Base-by-base conservation (phyloP, 2,797 vertebrate genomes). In the Amblyraja radiata region DNA sequence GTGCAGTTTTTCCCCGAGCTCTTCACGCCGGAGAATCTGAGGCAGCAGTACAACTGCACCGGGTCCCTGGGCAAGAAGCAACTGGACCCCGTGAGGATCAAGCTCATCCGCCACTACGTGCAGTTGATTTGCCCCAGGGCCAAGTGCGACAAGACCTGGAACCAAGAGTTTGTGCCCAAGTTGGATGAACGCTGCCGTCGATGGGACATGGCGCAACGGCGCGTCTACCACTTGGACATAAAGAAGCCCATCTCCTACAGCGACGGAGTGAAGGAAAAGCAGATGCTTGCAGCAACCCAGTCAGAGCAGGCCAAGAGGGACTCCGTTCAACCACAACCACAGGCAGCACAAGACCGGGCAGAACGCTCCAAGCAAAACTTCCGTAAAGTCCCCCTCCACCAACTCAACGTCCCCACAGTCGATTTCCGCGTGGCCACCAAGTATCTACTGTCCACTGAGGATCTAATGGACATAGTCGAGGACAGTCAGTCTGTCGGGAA, bases 1-100 rank as follows among this genome's bases (percentile, higher is more conserved):
- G 99, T 99, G 94, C 98, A 98, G 58, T 97, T 99, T 95, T 99
- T 99, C 95, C 98, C 98, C 0, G 99, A 99, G 95, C 97, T 99
- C 78, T 99, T 99, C 94, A 99, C 98, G 32, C 98, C 97, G 0
- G 98, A 99, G 95, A 99, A 99, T 94, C 94, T 97, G 78, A 96
- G 98, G 74, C 99, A 99, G 95, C 97, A 98, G 96, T 99, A 99
- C 96, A 99, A 99, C 96, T 99, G 98, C 95, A 99, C 98, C 0
- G 99, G 98, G 18, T 99, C 99, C 11, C 97, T 99, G 21, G 99
- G 99, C 46, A 99, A 99, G 94, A 99, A 99, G 94, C 98, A 98
- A 95, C 97, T 99, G 0, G 98, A 99, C 95, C 98, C 98, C 0
- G 73, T 97, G 58, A 97, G 99, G 13, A 96, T 99, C 93, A 97